These are phyloP conservation scores for Idaea aversata DNA, from an alignment of 2,888 invertebrate genomes.

Conservation along the genomic window DNA sequence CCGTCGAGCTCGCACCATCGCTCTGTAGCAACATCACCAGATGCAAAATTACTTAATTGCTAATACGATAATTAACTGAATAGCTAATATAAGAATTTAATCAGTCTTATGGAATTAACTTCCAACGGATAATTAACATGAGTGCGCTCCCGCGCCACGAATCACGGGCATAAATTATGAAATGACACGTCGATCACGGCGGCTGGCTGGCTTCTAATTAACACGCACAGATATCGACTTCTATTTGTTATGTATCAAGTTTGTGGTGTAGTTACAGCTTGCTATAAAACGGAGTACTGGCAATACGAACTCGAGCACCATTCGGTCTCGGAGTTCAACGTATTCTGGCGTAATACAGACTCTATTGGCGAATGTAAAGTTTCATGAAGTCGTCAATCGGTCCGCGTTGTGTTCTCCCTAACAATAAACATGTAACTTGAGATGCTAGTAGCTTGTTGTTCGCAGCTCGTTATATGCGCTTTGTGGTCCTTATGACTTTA, in stretches of 20 bases:
- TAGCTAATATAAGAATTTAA: no score
- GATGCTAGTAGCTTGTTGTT: not conserved
- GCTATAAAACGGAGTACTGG: not conserved
- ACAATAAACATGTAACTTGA: not conserved
- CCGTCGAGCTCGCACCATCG: slow-evolving; percentile 60
- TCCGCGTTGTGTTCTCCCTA: not conserved
- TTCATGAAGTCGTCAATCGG: not conserved
- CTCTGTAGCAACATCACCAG: slow-evolving; percentile 44
- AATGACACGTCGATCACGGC: no score
- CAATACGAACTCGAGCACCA: slow-evolving; percentile 2
- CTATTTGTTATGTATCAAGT: slow-evolving; percentile 11
- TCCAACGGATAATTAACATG: no score
- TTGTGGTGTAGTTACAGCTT: slow-evolving; percentile 3
- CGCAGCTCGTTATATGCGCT: not conserved
- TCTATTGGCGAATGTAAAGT: not conserved
- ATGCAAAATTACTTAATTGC: slow-evolving; percentile 20
- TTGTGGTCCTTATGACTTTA: not conserved
- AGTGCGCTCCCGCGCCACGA: no score
- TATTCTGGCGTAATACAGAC: not conserved
- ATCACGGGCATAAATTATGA: no score
- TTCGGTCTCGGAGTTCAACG: not conserved
- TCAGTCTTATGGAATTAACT: no score
- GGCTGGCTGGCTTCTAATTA: not conserved
- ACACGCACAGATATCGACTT: slow-evolving; percentile 3
- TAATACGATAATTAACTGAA: no score